A percentile compares a stretch with the other conserved stretches of the same genome.
phyloP scores from a whole-genome alignment of 2,113 vertebrate genomes.

The Xenopus laevis region DNA sequence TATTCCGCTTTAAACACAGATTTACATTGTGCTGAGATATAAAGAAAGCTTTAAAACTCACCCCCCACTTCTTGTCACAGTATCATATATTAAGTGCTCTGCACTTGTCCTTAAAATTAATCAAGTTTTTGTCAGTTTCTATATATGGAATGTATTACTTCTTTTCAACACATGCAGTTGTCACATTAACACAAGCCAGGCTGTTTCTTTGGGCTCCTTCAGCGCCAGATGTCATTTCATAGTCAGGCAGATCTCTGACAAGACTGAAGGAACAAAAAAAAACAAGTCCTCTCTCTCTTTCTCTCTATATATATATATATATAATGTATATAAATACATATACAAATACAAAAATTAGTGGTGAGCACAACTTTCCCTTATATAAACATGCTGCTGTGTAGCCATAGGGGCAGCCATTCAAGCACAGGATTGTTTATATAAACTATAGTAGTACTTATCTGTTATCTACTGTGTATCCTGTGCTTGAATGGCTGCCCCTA shows the following conservation, averaged over 20 bases:
- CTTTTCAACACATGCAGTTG: conserved; percentile 29
- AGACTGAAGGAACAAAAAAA: background rate
- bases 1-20: background rate
- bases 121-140: conserved; percentile 22
- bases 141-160: conserved; percentile 27
- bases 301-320: conserved; percentile 8
- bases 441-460: no score
- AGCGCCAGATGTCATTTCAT: conserved; percentile 22
- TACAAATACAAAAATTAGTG: no score
- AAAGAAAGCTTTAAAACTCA: conserved; percentile 2
- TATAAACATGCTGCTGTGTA: no score
- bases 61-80: background rate
- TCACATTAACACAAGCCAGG: conserved; percentile 36
- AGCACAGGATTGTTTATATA: no score
- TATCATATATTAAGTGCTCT: conserved; percentile 6
- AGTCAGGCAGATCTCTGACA: background rate
- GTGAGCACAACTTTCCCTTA: no score
- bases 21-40: background rate
- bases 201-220: conserved; percentile 3
- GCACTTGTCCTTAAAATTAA: conserved; percentile 29
- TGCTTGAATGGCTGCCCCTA: no score
- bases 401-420: no score
- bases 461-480: no score
- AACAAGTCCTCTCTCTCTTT: background rate
- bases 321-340: no score